These are phyloP conservation scores for Salarias fasciatus DNA, from an alignment of 2,797 vertebrate species.

Conservation along the genomic window DNA sequence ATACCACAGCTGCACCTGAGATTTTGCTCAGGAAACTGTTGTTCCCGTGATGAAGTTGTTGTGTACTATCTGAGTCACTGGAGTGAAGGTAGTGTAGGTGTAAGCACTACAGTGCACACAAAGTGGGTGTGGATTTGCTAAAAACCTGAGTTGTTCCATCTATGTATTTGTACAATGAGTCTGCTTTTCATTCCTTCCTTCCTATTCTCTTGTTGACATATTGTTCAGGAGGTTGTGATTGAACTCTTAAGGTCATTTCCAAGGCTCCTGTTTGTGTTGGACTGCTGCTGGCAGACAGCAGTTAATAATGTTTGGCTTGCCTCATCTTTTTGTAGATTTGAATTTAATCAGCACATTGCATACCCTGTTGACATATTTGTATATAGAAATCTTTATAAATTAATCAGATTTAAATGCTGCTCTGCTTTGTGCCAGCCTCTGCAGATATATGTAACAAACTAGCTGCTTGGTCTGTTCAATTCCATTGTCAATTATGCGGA, in stretches of 20 bases:
- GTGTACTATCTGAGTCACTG: slow-evolving; percentile 49
- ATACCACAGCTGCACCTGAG: not conserved
- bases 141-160: slow-evolving; percentile 9
- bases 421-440: not conserved
- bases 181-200: not conserved
- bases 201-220: not conserved
- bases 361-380: not conserved
- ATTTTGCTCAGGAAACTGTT: slow-evolving; percentile 3
- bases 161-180: not conserved
- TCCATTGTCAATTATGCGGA: slow-evolving; percentile 9
- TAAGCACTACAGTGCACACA: slow-evolving; percentile 17
- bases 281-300: not conserved
- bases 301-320: not conserved
- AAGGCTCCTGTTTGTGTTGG: not conserved
- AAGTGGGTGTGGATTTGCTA: slow-evolving; percentile 14
- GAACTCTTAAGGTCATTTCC: not conserved
- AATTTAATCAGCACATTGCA: not conserved
- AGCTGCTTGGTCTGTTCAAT: not conserved
- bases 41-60: slow-evolving; percentile 12
- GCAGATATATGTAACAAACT: slow-evolving; percentile 5
- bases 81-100: slow-evolving; percentile 41
- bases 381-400: no score
- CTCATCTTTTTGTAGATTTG: no score
- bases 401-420: no score
- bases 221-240: slow-evolving; percentile 7